phyloP scores from a whole-genome alignment of 2,797 vertebrate genomes.

The Salarias fasciatus region DNA sequence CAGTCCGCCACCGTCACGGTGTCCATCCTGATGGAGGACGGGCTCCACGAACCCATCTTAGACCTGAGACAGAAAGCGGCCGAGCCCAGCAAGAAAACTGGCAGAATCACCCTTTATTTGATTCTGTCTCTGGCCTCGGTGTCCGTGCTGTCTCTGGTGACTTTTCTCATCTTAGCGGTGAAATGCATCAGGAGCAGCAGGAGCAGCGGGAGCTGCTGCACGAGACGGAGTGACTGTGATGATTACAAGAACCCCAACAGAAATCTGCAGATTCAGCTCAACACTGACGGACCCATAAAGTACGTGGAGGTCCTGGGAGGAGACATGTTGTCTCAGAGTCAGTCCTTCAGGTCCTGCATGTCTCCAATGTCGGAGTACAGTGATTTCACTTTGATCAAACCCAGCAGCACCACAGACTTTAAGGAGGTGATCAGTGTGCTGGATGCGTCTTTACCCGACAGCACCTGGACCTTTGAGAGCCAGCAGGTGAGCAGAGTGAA shows the following conservation, averaged over 20 bases:
- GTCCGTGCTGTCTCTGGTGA: constrained; percentile 73
- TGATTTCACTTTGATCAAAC: constrained; percentile 79
- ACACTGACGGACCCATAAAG: constrained; percentile 81
- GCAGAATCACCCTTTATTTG: constrained; percentile 71
- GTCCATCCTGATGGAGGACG: constrained; percentile 72
- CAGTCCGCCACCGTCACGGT: constrained; percentile 74
- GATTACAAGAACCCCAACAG: constrained; percentile 79
- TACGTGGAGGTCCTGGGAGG: constrained; percentile 83
- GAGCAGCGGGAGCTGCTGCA: constrained; percentile 67
- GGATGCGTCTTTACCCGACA: constrained; percentile 78
- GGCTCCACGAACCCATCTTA: constrained; percentile 68
- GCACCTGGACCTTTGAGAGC: constrained; percentile 78
- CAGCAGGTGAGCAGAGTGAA: constrained; percentile 76
- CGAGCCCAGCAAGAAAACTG: constrained; percentile 63
- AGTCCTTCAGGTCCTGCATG: constrained; percentile 82
- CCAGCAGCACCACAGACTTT: constrained; percentile 80
- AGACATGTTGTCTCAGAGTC: constrained; percentile 81
- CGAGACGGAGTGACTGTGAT: constrained; percentile 62
- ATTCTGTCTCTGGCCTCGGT: constrained; percentile 76
- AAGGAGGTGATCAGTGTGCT: constrained; percentile 76
- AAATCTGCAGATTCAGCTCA: constrained; percentile 81
- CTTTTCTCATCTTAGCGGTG: constrained; percentile 73
- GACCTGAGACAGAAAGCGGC: constrained; percentile 58
- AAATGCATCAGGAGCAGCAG: constrained; percentile 73
- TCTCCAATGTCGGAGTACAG: constrained; percentile 83